Evolutionary conservation across 1,140 invertebrate genomes (phyloP).

Genomic region (Monochamus saltuarius): DNA sequence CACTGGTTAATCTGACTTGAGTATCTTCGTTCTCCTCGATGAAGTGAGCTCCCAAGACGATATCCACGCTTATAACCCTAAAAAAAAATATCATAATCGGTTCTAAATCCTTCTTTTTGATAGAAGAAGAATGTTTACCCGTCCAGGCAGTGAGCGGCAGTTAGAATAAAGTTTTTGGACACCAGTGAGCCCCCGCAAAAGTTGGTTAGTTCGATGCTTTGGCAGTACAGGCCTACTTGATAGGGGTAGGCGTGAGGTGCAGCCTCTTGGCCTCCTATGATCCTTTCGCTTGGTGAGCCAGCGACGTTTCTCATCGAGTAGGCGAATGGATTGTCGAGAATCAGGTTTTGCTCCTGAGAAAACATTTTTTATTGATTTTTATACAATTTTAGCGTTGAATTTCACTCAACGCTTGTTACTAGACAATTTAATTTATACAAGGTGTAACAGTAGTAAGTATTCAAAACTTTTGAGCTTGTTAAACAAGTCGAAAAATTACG

Average conservation of each 20-base stretch:
- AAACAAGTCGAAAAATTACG: no score
- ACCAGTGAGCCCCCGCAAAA: constrained; percentile 64
- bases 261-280: constrained; percentile 16
- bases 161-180: constrained; percentile 57
- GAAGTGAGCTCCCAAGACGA: constrained; percentile 21
- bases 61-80: constrained; percentile 3
- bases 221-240: constrained; percentile 9
- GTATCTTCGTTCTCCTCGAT: neutral
- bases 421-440: no score
- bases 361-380: no score
- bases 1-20: constrained; percentile 4
- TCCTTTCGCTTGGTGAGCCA: neutral
- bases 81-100: neutral
- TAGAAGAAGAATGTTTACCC: constrained; percentile 8
- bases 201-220: constrained; percentile 43
- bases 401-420: no score
- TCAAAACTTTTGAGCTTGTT: no score
- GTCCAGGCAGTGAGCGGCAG: constrained; percentile 60
- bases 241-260: constrained; percentile 15
- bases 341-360: no score
- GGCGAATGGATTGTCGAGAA: no score
- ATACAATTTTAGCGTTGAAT: no score
- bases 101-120: no score
- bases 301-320: no score
- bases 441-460: no score